Evolutionary conservation across 2,888 invertebrate species (phyloP).

Genomic region (Dioctria linearis): DNA sequence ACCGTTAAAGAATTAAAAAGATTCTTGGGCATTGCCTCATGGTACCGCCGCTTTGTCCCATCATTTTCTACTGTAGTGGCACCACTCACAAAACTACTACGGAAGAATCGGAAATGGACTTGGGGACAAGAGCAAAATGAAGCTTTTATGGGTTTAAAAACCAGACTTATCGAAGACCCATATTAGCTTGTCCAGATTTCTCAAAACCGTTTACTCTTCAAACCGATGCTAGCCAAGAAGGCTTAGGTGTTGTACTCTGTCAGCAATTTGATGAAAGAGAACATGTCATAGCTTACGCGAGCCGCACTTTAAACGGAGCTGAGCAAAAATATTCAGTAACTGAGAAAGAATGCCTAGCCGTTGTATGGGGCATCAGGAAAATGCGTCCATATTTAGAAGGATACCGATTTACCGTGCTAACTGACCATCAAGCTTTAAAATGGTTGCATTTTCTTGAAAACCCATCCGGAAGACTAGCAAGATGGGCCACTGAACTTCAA

Average conservation of each 20-base stretch:
- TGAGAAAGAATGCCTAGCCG: neutral
- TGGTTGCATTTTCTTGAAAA: too few species aligned
- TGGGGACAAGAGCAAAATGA: slow-evolving; percentile 11
- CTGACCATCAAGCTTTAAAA: too few species aligned
- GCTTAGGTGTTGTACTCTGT: slow-evolving; percentile 22
- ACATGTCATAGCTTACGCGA: neutral
- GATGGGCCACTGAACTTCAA: too few species aligned
- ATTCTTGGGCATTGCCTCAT: slow-evolving; percentile 47
- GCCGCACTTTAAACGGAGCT: slow-evolving; percentile 3
- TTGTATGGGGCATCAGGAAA: neutral
- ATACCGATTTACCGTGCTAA: too few species aligned
- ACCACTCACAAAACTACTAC: too few species aligned
- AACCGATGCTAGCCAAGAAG: slow-evolving; percentile 37
- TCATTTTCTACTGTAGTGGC: slow-evolving; percentile 14
- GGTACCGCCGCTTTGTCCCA: slow-evolving; percentile 38
- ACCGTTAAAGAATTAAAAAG: slow-evolving; percentile 17
- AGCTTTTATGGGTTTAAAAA: slow-evolving; percentile 4
- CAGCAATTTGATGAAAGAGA: slow-evolving; percentile 52
- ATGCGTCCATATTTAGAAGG: neutral
- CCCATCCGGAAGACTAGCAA: too few species aligned
- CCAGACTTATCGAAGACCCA: slow-evolving; percentile 27
- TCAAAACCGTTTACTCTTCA: slow-evolving; percentile 45
- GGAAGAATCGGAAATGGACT: slow-evolving; percentile 16
- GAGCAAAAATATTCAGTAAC: slow-evolving; percentile 36
- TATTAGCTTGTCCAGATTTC: slow-evolving; percentile 49